Percentiles rank a stretch among this genome's conserved stretches.
phyloP scores from a whole-genome alignment of 2,113 vertebrate species.

The Dipodomys spectabilis region DNA sequence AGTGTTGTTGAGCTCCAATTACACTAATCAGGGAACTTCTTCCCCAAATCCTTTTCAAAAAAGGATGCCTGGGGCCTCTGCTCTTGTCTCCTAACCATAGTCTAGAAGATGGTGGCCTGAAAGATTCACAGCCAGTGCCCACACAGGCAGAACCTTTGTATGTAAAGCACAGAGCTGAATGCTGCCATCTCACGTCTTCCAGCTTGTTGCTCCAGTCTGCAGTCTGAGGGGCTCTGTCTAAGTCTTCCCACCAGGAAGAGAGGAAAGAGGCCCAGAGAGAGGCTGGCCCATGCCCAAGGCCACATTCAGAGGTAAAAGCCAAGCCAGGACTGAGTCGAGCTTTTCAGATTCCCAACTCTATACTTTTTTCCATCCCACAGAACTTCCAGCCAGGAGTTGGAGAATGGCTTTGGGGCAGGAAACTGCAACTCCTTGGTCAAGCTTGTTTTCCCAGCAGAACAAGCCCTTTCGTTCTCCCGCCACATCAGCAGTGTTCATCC shows the following conservation, averaged over 20 bases:
- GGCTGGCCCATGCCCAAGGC: neutral
- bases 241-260: neutral
- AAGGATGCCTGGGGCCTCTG: neutral
- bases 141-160: neutral
- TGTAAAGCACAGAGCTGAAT: neutral
- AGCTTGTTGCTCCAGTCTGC: neutral
- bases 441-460: neutral
- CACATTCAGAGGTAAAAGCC: neutral
- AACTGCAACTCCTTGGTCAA: conserved; percentile 58
- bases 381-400: conserved; percentile 12
- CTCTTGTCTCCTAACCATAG: neutral
- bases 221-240: neutral
- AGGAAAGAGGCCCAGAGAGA: conserved; percentile 9
- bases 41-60: neutral
- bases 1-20: neutral
- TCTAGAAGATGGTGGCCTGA: neutral
- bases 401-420: conserved; percentile 55
- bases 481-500: neutral
- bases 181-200: neutral
- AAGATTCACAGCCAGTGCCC: neutral
- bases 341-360: conserved; percentile 30
- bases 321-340: conserved; percentile 23
- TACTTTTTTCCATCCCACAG: neutral
- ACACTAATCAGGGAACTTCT: neutral
- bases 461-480: neutral